Percentiles rank a stretch among this genome's conserved stretches.
These are phyloP conservation scores for Sesia apiformis DNA, from an alignment of 2,888 invertebrate species.

Conservation along the genomic window DNA sequence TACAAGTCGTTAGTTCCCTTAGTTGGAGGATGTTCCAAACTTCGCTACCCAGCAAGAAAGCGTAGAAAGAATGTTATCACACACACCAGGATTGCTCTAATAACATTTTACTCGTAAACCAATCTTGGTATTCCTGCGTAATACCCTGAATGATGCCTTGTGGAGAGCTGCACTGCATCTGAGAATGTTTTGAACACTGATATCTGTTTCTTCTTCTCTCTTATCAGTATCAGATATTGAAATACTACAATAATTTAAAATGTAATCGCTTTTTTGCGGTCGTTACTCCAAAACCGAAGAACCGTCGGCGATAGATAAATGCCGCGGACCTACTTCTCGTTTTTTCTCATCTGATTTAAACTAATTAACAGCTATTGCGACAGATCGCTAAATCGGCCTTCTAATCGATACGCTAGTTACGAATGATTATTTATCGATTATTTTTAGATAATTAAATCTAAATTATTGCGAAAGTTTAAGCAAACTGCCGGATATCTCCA, in stretches of 20 bases:
- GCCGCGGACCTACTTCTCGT: slow-evolving; percentile 12
- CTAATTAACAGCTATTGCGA: slow-evolving; percentile 50
- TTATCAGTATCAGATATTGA: too few species aligned
- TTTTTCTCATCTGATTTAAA: slow-evolving; percentile 36
- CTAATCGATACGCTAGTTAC: slow-evolving; percentile 26
- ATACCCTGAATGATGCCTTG: too few species aligned
- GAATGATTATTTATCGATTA: slow-evolving; percentile 11
- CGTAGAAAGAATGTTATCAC: too few species aligned
- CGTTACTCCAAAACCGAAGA: slow-evolving; percentile 11
- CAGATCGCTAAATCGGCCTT: slow-evolving; percentile 29
- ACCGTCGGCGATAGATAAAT: slow-evolving; percentile 22
- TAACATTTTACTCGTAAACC: too few species aligned
- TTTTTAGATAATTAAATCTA: slow-evolving; percentile 5
- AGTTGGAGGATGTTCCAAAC: too few species aligned
- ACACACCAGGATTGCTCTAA: too few species aligned
- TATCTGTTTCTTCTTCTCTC: too few species aligned
- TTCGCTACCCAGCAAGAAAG: too few species aligned
- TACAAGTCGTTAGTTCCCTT: too few species aligned
- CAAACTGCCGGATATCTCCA: background rate
- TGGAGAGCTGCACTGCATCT: too few species aligned
- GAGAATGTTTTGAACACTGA: too few species aligned
- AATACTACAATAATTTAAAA: background rate
- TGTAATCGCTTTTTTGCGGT: slow-evolving; percentile 5
- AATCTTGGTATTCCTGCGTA: too few species aligned
- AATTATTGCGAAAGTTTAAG: slow-evolving; percentile 5